Percentiles rank a stretch among this genome's conserved stretches.
Conservation (phyloP, 37 sponge, comb jelly and placozoan genomes). For the Aphrocallistes beatrix region DNA sequence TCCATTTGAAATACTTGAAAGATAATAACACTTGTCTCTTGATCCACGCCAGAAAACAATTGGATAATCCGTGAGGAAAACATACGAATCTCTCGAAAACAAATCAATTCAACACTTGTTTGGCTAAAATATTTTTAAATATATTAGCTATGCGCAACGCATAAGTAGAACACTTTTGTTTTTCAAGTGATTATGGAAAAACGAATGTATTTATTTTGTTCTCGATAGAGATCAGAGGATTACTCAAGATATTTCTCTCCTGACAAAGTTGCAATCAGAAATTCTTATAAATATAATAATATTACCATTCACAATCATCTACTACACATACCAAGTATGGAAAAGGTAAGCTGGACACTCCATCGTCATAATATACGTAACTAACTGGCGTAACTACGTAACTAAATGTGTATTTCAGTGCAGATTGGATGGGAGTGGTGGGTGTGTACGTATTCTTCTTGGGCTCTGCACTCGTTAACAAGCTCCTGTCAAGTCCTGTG, state of each 20-base stretch:
- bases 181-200: background rate
- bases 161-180: too few species aligned
- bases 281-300: conserved; percentile 51
- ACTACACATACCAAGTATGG: conserved; percentile 66
- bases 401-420: too few species aligned
- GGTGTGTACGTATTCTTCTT: conserved; percentile 51
- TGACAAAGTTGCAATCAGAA: conserved; percentile 45
- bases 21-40: background rate
- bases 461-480: conserved; percentile 49
- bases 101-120: background rate
- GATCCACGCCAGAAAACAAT: background rate
- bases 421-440: conserved; percentile 25
- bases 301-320: conserved; percentile 51
- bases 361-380: too few species aligned
- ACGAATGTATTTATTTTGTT: background rate
- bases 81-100: background rate
- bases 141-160: too few species aligned
- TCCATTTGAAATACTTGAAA: background rate
- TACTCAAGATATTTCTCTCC: conserved; percentile 75
- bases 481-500: conserved; percentile 59
- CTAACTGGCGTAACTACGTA: too few species aligned
- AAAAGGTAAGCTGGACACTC: conserved; percentile 25
- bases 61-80: background rate
- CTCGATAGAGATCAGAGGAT: conserved; percentile 72
- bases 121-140: background rate